Base-by-base conservation (phyloP, 2,888 invertebrate genomes). In the Orthosia gracilis region DNA sequence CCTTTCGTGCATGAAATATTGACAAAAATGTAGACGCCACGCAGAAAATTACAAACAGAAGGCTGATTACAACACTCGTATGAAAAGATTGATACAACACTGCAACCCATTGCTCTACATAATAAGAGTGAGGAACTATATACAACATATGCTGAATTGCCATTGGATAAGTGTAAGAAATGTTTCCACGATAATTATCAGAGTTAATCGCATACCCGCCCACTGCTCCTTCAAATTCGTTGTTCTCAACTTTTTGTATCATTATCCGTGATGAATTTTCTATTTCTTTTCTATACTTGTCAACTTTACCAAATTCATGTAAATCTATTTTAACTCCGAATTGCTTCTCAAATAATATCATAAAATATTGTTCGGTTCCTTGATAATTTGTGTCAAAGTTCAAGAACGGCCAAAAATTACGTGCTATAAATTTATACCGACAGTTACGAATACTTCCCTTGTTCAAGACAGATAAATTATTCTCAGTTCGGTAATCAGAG, bases 161-260 rank as follows among this genome's bases (percentile, higher is more conserved):
- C 31, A 86, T 45, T 13, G 91, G 91, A 69, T 89, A 89, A 9
- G 65, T 71, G 64, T 76, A 85, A 0, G 85, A 85, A 64, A 82
- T 68, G n/a, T 71, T 80, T 1, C 57, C 58, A 52, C 7, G 12
- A 63, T 69, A 4, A 55, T 26, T 77, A 1, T 54, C 4, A 9
- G 15, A n/a, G 5, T 23, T 45, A 12, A 76, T 55, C 2, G 58
- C 2, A 9, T 21, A 81, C 26, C 81, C 85, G 31, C 85, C 85
- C 5, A 90, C 49, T 13, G 83, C 88, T 5, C 91, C 92, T 76
- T 91, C 91, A 5, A 79, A 85, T 74, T 87, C 82, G 55, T 86
- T 85, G 0, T 69, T 64, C 4, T 21, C 49, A 11, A 91, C 84
- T 76, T 82, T 84, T n/a, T 76, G 55, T 7, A 90, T 54, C 83